phyloP scores from a whole-genome alignment of 92 coral and sea anemone genomes.

The Paramuricea clavata region DNA sequence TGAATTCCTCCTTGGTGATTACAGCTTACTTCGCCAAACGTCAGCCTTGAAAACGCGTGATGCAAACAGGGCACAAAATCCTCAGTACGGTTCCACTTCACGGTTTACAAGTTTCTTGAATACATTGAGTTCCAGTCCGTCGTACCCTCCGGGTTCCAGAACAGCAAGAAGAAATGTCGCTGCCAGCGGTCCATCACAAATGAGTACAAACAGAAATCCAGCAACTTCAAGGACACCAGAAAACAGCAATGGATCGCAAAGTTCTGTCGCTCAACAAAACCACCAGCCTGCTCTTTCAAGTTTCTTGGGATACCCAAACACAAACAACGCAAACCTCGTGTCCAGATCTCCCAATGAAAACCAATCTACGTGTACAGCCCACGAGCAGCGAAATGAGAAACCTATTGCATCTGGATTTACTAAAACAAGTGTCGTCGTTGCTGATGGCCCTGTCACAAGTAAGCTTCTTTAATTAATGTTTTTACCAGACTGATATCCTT shows the following conservation, averaged over 20 bases:
- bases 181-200: no score
- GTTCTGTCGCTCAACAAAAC: not conserved
- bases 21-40: not conserved
- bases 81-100: not conserved
- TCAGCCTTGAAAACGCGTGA: not conserved
- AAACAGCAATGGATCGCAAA: not conserved
- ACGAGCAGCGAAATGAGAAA: not conserved
- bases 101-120: not conserved
- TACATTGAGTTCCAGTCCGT: not conserved
- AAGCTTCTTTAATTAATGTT: not conserved
- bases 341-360: not conserved
- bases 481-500: not conserved
- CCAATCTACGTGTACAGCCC: not conserved
- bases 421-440: not conserved
- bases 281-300: not conserved
- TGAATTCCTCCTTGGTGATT: conserved; percentile 18
- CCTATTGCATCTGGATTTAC: not conserved
- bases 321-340: not conserved
- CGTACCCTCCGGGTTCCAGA: no score
- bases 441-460: not conserved
- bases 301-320: not conserved
- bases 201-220: not conserved
- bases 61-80: not conserved
- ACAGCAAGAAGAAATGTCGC: not conserved
- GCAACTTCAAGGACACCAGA: not conserved